Conservation (phyloP, 2,888 invertebrate genomes). For the Caenorhabditis sp. region DNA sequence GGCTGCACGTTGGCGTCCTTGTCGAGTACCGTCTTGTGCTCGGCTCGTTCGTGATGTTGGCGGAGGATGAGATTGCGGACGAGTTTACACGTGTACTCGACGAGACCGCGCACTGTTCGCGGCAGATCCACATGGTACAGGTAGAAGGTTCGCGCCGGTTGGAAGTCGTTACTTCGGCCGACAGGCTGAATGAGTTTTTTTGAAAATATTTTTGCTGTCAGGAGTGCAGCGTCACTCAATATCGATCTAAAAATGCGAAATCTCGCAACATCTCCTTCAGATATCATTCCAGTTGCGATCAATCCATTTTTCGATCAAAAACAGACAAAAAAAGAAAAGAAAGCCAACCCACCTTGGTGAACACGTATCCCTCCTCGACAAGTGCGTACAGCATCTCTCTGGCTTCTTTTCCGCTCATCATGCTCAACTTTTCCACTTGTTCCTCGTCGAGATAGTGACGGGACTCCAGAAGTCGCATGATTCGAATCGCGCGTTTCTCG, state of each 20-base stretch:
- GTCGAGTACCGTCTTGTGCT: slow-evolving; percentile 83
- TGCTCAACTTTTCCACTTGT: slow-evolving; percentile 90
- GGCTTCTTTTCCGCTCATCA: slow-evolving; percentile 95
- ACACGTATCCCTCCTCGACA: slow-evolving; percentile 89
- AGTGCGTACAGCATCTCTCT: slow-evolving; percentile 92
- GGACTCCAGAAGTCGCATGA: slow-evolving; percentile 90
- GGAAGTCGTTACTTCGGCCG: slow-evolving; percentile 87
- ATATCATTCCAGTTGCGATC: too few species aligned
- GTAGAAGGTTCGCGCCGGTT: slow-evolving; percentile 90
- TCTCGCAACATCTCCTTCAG: too few species aligned
- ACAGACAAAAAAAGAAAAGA: too few species aligned
- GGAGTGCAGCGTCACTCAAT: too few species aligned
- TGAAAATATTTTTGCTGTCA: too few species aligned
- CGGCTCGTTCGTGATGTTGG: slow-evolving; percentile 82
- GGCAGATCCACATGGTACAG: slow-evolving; percentile 89
- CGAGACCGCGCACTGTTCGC: slow-evolving; percentile 85
- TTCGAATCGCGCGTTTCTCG: slow-evolving; percentile 87
- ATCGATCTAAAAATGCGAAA: too few species aligned
- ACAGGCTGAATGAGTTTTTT: slow-evolving; percentile 85
- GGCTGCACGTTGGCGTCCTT: slow-evolving; percentile 84
- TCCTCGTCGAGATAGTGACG: slow-evolving; percentile 92
- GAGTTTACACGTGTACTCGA: slow-evolving; percentile 83
- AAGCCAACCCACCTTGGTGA: slow-evolving; percentile 60
- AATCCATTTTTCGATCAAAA: too few species aligned
- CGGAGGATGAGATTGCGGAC: slow-evolving; percentile 83